Evolutionary conservation across 1,140 invertebrate species (phyloP).

Genomic region (Drosophila watanabei): DNA sequence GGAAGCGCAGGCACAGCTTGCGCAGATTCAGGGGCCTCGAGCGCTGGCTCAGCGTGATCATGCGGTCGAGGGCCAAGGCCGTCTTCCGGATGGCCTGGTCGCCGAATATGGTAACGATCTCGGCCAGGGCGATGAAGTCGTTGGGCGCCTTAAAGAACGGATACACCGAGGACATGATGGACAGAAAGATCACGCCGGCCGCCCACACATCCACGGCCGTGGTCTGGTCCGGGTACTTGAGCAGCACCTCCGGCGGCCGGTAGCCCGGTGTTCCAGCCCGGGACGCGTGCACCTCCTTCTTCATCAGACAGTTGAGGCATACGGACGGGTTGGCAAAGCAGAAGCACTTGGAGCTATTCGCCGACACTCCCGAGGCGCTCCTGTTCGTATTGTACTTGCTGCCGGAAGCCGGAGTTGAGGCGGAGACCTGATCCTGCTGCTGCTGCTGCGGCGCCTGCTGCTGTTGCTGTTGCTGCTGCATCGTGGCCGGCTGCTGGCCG

Average conservation of each 20-base stretch:
- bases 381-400: conserved; percentile 71
- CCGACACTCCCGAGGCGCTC: conserved; percentile 5
- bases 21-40: conserved; percentile 87
- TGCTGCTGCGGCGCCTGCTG: conserved; percentile 2
- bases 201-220: conserved; percentile 96
- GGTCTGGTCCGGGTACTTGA: conserved; percentile 91
- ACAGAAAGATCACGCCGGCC: conserved; percentile 93
- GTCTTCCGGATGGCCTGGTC: conserved; percentile 89
- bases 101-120: conserved; percentile 94
- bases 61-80: conserved; percentile 88
- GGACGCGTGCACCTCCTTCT: conserved; percentile 89
- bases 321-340: conserved; percentile 89
- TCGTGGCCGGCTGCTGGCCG: neutral
- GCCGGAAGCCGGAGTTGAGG: conserved; percentile 1
- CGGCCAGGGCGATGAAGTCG: conserved; percentile 92
- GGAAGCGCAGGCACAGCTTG: conserved; percentile 86
- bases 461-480: conserved; percentile 22
- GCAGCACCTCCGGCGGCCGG: conserved; percentile 94
- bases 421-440: neutral
- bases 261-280: conserved; percentile 96
- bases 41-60: conserved; percentile 87
- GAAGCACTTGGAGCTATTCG: conserved; percentile 85
- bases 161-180: conserved; percentile 92
- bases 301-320: conserved; percentile 88
- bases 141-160: conserved; percentile 94